A percentile compares a stretch with the other conserved stretches of the same genome.
phyloP scores from a whole-genome alignment of 1,140 invertebrate species.

The Anthonomus grandis region DNA sequence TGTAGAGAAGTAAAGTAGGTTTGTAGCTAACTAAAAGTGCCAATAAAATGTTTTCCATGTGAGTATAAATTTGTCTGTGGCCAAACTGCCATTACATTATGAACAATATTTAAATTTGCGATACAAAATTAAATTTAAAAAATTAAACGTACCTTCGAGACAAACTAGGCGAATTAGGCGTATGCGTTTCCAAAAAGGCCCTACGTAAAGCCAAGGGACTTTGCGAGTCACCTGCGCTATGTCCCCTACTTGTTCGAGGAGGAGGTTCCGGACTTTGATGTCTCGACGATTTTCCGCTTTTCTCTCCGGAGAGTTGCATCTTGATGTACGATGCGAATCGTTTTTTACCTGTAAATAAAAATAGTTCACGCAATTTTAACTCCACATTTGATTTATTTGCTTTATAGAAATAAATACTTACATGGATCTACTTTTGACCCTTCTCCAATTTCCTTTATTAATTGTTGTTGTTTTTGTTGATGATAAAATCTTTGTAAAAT shows the following conservation, averaged over 20 bases:
- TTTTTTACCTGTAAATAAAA: constrained; percentile 49
- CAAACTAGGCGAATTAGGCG: constrained; percentile 55
- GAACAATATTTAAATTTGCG: background rate
- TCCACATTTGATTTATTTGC: too few relatives aligned
- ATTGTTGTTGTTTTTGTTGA: constrained; percentile 57
- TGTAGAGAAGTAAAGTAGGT: too few relatives aligned
- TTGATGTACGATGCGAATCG: constrained; percentile 77
- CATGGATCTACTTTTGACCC: constrained; percentile 37
- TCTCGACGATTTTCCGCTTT: constrained; percentile 43
- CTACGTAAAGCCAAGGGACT: constrained; percentile 60
- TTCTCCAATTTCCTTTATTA: constrained; percentile 46
- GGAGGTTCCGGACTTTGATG: constrained; percentile 65
- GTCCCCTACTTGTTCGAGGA: constrained; percentile 59
- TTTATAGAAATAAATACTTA: constrained; percentile 20
- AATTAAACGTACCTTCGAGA: constrained; percentile 55
- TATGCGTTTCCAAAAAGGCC: constrained; percentile 55
- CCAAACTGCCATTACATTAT: too few relatives aligned
- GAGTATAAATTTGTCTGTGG: too few relatives aligned
- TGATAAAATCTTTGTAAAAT: constrained; percentile 62
- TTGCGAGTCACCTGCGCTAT: constrained; percentile 47
- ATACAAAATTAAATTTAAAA: background rate
- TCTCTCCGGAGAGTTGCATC: constrained; percentile 56
- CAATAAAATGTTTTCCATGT: too few relatives aligned
- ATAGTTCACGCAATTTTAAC: background rate
- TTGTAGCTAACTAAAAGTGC: too few relatives aligned